Evolutionary conservation across 2,113 vertebrate species (phyloP), one percentile per base, ranked within the genome.

Genomic region (Sarotherodon lohbergeri): DNA sequence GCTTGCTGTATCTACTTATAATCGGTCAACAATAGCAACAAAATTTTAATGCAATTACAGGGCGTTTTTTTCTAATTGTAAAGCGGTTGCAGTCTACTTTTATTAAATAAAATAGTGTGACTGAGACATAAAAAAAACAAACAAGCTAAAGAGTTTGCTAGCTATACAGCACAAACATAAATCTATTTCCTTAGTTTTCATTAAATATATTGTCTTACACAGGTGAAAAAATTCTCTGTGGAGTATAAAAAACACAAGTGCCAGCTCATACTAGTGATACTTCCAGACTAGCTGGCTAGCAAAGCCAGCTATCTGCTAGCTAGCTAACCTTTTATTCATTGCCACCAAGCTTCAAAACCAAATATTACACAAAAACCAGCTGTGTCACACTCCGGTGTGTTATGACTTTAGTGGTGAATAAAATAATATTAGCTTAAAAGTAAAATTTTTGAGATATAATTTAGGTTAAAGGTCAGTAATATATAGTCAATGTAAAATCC

Each of bases 21-120:
- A 43, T 27, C 2, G 4, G 41, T 10, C 68, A 29, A 46, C 24
- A 9, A 24, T 24, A 76, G 9, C 41, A 76, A 76, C 34, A 48
- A 76, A 5, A 19, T 12, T 76, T 29, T 2, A 48, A 48, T 48
- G 9, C 24, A 76, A 76, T 19, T 17, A 48, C 14, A 7, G 24
- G 5, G n/a, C 0, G 0, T 17, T 29, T 1, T 63, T 76, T 0
- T 27, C 22, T 48, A 48, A 17, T 0, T 19, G 14, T 46, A 76
- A 48, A 17, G 14, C 48, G 41, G 68, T 29, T 73, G 39, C 22
- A 24, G 13, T 46, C 5, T 48, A 46, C 29, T 76, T 52, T 76
- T 29, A 48, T 46, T 48, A 73, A 73, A 16, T 43, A 46, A 46
- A 73, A 27, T 48, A 0, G 13, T 17, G 41, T 73, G 8, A 76